Conservation (phyloP, 2,888 invertebrate genomes). For the Lacanobia wlatinum region DNA sequence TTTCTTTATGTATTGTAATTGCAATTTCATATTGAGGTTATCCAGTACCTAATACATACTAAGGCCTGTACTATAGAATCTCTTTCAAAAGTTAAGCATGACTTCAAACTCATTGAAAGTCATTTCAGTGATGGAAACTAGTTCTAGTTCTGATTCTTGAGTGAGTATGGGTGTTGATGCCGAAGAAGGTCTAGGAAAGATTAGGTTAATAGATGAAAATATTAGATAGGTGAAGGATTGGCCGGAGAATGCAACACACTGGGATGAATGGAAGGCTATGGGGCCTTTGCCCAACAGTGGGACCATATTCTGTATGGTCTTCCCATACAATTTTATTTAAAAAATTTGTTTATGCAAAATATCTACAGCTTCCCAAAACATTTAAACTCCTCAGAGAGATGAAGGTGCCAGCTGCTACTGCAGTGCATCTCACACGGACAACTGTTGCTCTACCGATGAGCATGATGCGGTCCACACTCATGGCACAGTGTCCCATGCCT, state of each 20-base stretch:
- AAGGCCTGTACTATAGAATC: background rate
- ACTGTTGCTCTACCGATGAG: slow-evolving; percentile 94
- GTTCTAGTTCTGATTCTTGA: background rate
- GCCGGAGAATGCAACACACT: too few relatives aligned
- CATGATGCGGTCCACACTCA: slow-evolving; percentile 90
- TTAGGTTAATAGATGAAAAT: too few relatives aligned
- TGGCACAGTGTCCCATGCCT: slow-evolving; percentile 83
- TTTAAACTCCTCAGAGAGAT: slow-evolving; percentile 80
- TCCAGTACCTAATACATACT: background rate
- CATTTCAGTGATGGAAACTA: background rate
- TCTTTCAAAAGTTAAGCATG: background rate
- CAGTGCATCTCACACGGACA: slow-evolving; percentile 94
- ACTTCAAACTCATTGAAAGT: background rate
- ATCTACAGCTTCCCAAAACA: background rate
- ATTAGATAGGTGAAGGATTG: too few relatives aligned
- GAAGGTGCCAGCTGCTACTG: slow-evolving; percentile 93
- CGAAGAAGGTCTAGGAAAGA: too few relatives aligned
- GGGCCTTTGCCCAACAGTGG: too few relatives aligned
- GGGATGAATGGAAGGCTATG: too few relatives aligned
- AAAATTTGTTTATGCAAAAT: background rate
- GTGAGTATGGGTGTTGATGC: background rate
- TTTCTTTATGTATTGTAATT: background rate
- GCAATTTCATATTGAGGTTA: background rate
- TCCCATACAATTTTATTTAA: too few relatives aligned
- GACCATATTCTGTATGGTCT: too few relatives aligned